Percentiles rank a stretch among this genome's conserved stretches.
These are phyloP conservation scores for Numida meleagris DNA, from an alignment of 2,113 vertebrate species.

Conservation along the genomic window DNA sequence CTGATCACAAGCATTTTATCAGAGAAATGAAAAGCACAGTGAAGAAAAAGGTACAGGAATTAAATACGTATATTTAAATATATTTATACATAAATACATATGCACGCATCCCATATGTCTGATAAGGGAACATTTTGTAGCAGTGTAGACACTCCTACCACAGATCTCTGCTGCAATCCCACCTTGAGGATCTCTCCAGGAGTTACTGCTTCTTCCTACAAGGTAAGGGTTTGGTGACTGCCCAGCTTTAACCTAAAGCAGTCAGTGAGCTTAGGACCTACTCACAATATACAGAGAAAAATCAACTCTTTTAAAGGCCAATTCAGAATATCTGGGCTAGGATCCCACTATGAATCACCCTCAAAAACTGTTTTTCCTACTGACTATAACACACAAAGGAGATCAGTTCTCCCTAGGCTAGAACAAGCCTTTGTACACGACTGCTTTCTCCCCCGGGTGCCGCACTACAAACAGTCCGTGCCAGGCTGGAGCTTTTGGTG, in stretches of 20 bases:
- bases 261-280: fast-evolving
- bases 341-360: neutral
- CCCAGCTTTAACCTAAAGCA: neutral
- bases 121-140: neutral
- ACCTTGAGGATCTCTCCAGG: neutral
- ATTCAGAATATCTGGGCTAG: neutral
- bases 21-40: neutral
- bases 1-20: neutral
- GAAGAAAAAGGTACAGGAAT: neutral
- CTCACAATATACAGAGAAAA: neutral
- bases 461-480: neutral
- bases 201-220: neutral
- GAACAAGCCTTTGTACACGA: neutral
- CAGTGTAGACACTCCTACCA: neutral
- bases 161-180: neutral
- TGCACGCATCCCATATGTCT: fast-evolving
- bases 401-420: neutral
- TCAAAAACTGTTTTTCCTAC: neutral
- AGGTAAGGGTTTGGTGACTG: neutral
- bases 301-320: neutral
- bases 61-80: neutral
- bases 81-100: neutral
- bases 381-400: neutral
- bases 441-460: neutral
- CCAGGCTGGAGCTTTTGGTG: neutral